These are phyloP conservation scores for Meriones psammophilus DNA, from an alignment of 2,797 vertebrate genomes.

Conservation along the genomic window DNA sequence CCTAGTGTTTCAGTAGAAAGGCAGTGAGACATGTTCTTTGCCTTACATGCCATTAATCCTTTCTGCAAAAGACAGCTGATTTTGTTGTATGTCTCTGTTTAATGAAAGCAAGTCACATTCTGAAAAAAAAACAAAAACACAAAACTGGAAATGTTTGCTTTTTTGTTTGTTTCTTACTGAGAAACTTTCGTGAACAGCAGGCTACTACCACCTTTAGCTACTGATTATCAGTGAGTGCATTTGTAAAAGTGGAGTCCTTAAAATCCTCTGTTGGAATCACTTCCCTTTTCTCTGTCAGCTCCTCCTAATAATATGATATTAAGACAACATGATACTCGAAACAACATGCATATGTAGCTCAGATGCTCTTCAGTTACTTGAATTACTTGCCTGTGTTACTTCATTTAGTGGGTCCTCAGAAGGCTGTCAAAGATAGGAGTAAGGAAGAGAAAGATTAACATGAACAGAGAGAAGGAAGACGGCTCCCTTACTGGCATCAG, in stretches of 20 bases:
- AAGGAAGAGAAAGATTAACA: slow-evolving; percentile 33
- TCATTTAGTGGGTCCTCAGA: not conserved
- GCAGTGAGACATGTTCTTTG: slow-evolving; percentile 48
- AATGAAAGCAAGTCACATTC: slow-evolving; percentile 52
- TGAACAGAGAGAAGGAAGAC: slow-evolving; percentile 18
- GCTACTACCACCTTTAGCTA: slow-evolving; percentile 11
- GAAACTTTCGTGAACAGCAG: slow-evolving; percentile 1
- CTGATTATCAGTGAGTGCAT: not conserved
- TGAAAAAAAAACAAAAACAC: not conserved
- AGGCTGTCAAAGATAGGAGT: slow-evolving; percentile 41
- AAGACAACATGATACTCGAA: not conserved
- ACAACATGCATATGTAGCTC: not conserved
- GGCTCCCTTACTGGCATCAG: not conserved
- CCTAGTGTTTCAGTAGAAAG: not conserved
- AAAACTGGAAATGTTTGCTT: not conserved
- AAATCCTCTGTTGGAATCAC: not conserved
- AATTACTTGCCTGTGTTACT: not conserved
- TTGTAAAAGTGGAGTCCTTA: not conserved
- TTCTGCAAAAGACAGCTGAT: slow-evolving; percentile 15
- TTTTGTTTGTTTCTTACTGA: slow-evolving; percentile 6
- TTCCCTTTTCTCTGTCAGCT: not conserved
- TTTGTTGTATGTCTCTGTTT: slow-evolving; percentile 18
- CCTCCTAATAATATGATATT: not conserved
- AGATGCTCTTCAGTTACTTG: not conserved
- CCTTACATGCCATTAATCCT: not conserved